Conservation (phyloP, 2,888 invertebrate genomes). For the Eristalinus sepulchralis region DNA sequence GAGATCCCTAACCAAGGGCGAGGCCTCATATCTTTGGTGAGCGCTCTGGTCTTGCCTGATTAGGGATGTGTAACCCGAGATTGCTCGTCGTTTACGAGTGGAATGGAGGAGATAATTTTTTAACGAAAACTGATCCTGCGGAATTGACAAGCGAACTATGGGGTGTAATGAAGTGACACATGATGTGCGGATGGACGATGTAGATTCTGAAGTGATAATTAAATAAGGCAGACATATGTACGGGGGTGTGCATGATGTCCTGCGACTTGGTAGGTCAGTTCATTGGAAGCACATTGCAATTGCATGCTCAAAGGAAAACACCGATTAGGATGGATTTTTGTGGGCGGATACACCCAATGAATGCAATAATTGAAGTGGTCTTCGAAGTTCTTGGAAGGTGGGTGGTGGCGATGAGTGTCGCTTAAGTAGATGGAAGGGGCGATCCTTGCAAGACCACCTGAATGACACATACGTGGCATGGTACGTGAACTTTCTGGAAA, state of each 20-base stretch:
- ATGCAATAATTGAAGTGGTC: not conserved
- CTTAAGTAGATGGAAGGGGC: not conserved
- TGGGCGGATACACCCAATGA: not conserved
- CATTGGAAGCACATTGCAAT: conserved; percentile 29
- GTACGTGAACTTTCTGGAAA: too few relatives aligned
- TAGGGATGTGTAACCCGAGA: conserved; percentile 63
- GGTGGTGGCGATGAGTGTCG: not conserved
- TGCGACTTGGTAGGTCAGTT: conserved; percentile 51
- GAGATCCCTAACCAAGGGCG: conserved; percentile 63
- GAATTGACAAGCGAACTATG: not conserved
- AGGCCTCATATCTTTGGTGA: conserved; percentile 51
- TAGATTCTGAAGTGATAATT: conserved; percentile 60
- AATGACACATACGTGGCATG: too few relatives aligned
- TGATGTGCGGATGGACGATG: conserved; percentile 19
- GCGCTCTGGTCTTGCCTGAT: conserved; percentile 56
- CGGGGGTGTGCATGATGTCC: conserved; percentile 5
- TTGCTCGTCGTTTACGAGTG: conserved; percentile 40
- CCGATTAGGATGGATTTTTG: not conserved
- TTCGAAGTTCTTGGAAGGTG: not conserved
- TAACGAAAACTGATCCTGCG: not conserved
- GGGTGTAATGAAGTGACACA: conserved; percentile 53
- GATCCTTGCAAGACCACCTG: too few relatives aligned
- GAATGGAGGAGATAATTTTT: conserved; percentile 51
- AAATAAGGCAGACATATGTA: conserved; percentile 46
- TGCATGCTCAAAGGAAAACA: not conserved